Conservation (phyloP, 2,113 vertebrate species). For the Heterochromis multidens region DNA sequence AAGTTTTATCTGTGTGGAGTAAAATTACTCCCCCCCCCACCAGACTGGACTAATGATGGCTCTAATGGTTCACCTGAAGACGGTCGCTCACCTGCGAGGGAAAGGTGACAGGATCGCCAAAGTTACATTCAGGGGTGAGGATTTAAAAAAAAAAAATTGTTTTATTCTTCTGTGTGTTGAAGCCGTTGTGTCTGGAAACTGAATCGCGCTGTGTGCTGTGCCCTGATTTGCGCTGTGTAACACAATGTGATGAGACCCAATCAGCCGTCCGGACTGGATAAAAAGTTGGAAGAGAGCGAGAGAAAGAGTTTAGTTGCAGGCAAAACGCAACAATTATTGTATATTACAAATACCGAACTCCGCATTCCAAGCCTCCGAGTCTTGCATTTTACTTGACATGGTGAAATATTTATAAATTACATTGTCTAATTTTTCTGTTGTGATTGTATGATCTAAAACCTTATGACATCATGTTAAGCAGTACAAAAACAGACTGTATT, state of each 20-base stretch:
- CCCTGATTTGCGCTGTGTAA: neutral
- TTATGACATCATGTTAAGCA: neutral
- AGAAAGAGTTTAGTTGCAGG: neutral
- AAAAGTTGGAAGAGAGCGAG: constrained; percentile 38
- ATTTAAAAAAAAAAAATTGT: no score
- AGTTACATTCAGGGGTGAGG: constrained; percentile 89
- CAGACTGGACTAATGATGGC: constrained; percentile 76
- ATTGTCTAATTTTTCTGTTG: neutral
- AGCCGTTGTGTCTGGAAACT: neutral
- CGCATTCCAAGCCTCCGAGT: neutral
- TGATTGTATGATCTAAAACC: neutral
- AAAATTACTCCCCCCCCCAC: constrained; percentile 20
- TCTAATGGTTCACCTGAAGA: constrained; percentile 84
- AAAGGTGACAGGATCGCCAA: constrained; percentile 86
- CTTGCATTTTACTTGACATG: neutral
- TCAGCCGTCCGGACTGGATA: neutral
- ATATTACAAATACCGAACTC: neutral
- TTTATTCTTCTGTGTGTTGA: neutral
- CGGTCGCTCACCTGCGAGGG: constrained; percentile 81
- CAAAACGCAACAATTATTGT: neutral
- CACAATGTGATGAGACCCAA: neutral
- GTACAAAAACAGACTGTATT: neutral
- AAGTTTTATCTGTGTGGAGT: constrained; percentile 52
- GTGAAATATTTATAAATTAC: neutral
- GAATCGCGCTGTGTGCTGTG: neutral